Percentiles rank a stretch among this genome's conserved stretches.
These are phyloP conservation scores for Sebastes oblongus DNA, from an alignment of 2,797 vertebrate species.

Conservation along the genomic window DNA sequence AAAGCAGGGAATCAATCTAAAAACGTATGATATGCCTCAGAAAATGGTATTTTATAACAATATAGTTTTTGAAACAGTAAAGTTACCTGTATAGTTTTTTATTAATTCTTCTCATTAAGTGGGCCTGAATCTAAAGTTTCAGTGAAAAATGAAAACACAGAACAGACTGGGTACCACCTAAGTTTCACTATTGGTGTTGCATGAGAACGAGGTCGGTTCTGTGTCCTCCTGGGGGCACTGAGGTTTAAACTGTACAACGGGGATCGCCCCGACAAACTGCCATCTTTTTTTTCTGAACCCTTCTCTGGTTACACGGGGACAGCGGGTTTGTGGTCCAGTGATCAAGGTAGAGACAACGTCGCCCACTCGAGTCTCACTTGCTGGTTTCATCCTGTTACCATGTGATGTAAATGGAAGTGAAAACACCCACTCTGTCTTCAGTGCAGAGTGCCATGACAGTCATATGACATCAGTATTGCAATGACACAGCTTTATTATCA, in stretches of 20 bases:
- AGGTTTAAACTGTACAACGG: background rate
- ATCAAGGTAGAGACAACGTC: conserved; percentile 51
- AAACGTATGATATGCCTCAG: background rate
- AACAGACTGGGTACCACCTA: conserved; percentile 7
- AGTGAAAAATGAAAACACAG: conserved; percentile 27
- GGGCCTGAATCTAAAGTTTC: background rate
- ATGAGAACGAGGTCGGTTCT: background rate
- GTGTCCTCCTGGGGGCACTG: background rate
- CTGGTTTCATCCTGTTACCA: conserved; percentile 61
- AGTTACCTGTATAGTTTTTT: background rate
- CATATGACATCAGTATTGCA: conserved; percentile 69
- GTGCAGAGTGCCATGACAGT: conserved; percentile 52
- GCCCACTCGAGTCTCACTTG: conserved; percentile 67
- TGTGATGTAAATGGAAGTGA: conserved; percentile 81
- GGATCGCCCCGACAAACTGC: background rate
- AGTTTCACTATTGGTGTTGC: background rate
- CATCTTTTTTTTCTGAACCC: background rate
- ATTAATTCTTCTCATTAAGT: background rate
- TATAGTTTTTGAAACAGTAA: background rate
- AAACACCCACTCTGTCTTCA: conserved; percentile 59
- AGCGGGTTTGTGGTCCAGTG: conserved; percentile 44
- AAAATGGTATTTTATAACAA: background rate
- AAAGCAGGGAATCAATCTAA: background rate
- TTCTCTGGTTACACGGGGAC: background rate
- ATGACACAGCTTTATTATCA: conserved; percentile 66